Base-by-base conservation (phyloP, 2,888 invertebrate genomes). In the Heliconius aoede region DNA sequence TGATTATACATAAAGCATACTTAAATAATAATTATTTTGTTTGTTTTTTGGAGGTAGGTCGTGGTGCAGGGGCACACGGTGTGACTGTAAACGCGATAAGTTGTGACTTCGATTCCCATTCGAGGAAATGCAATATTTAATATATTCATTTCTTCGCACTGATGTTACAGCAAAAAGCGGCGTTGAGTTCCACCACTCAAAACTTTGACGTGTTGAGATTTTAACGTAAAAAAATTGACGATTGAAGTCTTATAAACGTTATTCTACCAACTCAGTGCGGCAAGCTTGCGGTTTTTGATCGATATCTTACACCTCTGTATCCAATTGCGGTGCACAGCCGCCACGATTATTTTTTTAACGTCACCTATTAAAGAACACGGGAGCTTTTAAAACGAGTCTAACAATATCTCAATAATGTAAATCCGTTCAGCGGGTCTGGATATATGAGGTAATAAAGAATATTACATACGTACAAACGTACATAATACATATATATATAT, bases 221-320 rank as follows among this genome's bases (percentile, higher is more conserved):
- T 9, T n/a, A 24, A 24, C 21, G 28, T 68, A 28, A 71, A 64
- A 65, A 4, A 68, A 24, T 67, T 60, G 32, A 77, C 40, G 24
- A 72, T 62, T 51, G 79, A 79, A 79, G 30, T 77, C 79, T 30
- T 76, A 69, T 24, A 76, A 65, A 76, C 24, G 72, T 68, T 60
- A 71, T 79, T 76, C 36, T 28, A 62, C 40, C 36, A 76, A 46
- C 28, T 30, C 68, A 21, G 72, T 40, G 74, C 30, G 72, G 60
- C n/a, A 55, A 74, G 61, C 32, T 55, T 79, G 79, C 64, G 79
- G 79, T 79, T 79, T 72, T 26, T 28, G 58, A 72, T 72, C 40
- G 40, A 60, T 46, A 60, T 60, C 40, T 18, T 61, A 61, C 60
- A 26, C 36, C 26, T 26, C 32, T 32, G 11, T 9, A 11, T 32